Evolutionary conservation across 2,888 invertebrate genomes (phyloP).

Genomic region (Bombylius discolor): DNA sequence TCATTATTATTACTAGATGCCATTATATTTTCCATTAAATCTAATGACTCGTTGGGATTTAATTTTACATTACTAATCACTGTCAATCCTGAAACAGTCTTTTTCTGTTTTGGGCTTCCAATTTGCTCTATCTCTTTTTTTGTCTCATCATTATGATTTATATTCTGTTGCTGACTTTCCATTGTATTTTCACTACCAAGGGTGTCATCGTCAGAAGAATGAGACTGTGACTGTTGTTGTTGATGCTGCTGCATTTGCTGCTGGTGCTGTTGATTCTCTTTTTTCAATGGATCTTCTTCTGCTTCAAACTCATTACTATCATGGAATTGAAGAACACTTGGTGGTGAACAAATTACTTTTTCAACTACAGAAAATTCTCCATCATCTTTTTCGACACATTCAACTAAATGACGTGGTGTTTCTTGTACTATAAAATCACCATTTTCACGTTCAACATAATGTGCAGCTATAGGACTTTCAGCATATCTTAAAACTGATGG

Average conservation of each 20-base stretch:
- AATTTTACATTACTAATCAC: conserved; percentile 36
- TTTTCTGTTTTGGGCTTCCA: conserved; percentile 4
- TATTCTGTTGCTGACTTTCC: not conserved
- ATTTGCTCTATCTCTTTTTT: not conserved
- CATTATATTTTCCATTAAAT: conserved; percentile 33
- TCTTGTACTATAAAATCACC: conserved; percentile 36
- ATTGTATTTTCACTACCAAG: not conserved
- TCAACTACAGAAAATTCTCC: conserved; percentile 37
- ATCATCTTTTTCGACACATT: conserved; percentile 35
- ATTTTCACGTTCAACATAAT: conserved; percentile 34
- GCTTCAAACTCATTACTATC: not conserved
- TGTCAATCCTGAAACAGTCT: conserved; percentile 22
- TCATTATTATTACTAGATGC: conserved; percentile 26
- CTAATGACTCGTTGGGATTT: conserved; percentile 33
- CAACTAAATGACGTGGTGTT: conserved; percentile 34
- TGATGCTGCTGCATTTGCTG: not conserved
- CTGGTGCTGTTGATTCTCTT: conserved; percentile 5
- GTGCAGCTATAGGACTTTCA: conserved; percentile 25
- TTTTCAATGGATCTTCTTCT: conserved; percentile 9
- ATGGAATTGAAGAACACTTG: conserved; percentile 31
- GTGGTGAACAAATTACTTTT: conserved; percentile 34
- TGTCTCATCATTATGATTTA: not conserved
- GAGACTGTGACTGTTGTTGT: no score
- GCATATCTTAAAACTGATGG: conserved; percentile 32
- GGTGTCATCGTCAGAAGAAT: not conserved